phyloP scores from a whole-genome alignment of 2,888 invertebrate species.

The Sesia apiformis region DNA sequence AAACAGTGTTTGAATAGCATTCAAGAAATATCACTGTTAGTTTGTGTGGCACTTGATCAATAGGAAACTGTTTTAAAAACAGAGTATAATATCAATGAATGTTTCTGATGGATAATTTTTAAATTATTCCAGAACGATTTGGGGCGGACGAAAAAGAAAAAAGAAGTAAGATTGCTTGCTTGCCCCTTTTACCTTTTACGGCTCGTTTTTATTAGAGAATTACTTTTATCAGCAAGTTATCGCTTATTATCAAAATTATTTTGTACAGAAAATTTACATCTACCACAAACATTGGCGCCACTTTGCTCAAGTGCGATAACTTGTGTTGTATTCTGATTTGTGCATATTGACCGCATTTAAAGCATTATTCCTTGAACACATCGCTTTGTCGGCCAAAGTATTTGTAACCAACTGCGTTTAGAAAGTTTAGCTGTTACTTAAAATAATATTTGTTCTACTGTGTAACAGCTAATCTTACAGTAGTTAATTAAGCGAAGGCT shows the following conservation, averaged over 20 bases:
- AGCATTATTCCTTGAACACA: slow-evolving; percentile 60
- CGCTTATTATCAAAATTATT: slow-evolving; percentile 56
- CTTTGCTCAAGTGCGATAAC: slow-evolving; percentile 56
- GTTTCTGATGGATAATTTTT: slow-evolving; percentile 57
- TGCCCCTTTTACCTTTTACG: slow-evolving; percentile 73
- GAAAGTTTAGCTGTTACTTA: slow-evolving; percentile 57
- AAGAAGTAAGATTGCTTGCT: slow-evolving; percentile 93
- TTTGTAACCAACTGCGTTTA: slow-evolving; percentile 29
- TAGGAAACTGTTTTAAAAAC: too few relatives aligned
- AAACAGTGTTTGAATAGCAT: slow-evolving; percentile 5
- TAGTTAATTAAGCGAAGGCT: slow-evolving; percentile 43
- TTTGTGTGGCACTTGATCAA: not conserved
- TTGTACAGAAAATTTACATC: slow-evolving; percentile 24
- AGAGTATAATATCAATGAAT: not conserved
- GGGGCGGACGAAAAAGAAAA: slow-evolving; percentile 98
- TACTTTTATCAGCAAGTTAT: slow-evolving; percentile 60
- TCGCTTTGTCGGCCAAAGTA: slow-evolving; percentile 60
- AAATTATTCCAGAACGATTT: slow-evolving; percentile 87
- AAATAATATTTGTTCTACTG: slow-evolving; percentile 9
- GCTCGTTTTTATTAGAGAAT: slow-evolving; percentile 70
- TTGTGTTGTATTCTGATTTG: slow-evolving; percentile 58
- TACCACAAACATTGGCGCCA: slow-evolving; percentile 45
- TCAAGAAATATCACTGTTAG: slow-evolving; percentile 1
- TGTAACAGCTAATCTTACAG: slow-evolving; percentile 53
- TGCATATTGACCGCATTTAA: slow-evolving; percentile 59